Percentiles rank a stretch among this genome's conserved stretches.
phyloP scores from a whole-genome alignment of 2,113 vertebrate genomes.

The Hydrochoerus hydrochaeris region DNA sequence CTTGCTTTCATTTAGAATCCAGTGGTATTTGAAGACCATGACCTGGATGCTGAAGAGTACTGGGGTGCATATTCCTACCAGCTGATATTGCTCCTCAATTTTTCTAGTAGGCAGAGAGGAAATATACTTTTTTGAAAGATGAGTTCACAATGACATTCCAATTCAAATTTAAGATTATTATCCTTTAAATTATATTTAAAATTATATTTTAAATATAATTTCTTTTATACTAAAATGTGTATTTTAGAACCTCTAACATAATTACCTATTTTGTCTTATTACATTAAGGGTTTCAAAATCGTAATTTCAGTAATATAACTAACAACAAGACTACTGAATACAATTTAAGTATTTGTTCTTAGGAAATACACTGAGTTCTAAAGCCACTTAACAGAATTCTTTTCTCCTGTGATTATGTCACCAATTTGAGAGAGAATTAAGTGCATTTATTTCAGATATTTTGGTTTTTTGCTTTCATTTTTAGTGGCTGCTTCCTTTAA shows the following conservation, averaged over 20 bases:
- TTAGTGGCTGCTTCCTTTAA: neutral
- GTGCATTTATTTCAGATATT: neutral
- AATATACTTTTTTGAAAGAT: neutral
- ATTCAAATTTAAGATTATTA: conserved; percentile 5
- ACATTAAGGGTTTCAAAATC: neutral
- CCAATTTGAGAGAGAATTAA: neutral
- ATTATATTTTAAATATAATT: conserved; percentile 14
- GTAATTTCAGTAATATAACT: neutral
- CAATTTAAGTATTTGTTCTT: neutral
- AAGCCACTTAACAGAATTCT: neutral
- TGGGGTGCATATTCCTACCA: neutral
- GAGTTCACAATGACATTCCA: neutral
- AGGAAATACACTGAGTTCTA: neutral
- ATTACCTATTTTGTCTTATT: neutral
- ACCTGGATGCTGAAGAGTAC: accelerated
- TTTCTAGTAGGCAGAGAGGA: neutral
- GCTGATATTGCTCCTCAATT: neutral
- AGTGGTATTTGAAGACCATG: neutral
- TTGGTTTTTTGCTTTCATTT: neutral
- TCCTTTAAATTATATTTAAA: neutral
- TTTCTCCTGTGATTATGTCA: neutral
- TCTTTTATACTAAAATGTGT: neutral
- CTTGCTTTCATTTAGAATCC: neutral
- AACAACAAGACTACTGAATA: neutral
- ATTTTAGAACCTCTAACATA: neutral